phyloP scores from a whole-genome alignment of 2,888 invertebrate genomes.

The Smittia aterrima region DNA sequence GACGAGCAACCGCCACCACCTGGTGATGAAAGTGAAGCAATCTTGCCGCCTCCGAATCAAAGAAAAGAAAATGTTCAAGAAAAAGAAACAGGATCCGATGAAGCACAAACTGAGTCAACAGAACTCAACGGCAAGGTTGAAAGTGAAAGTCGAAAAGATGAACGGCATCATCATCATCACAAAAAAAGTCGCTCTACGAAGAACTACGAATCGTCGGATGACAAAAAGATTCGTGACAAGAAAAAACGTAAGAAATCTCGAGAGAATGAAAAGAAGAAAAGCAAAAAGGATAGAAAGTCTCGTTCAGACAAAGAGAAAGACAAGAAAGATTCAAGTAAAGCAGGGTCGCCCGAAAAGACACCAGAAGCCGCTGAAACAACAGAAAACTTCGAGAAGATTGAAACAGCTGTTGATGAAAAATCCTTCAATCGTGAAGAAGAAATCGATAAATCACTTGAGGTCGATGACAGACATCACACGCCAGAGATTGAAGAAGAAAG shows the following conservation, averaged over 20 bases:
- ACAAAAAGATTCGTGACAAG: constrained; percentile 52
- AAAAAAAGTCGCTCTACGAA: constrained; percentile 40
- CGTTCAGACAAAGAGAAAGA: constrained; percentile 42
- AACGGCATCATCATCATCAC: not conserved
- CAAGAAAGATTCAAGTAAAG: constrained; percentile 44
- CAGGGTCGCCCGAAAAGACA: constrained; percentile 42
- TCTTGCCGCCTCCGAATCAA: not conserved
- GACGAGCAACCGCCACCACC: constrained; percentile 59
- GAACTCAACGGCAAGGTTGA: constrained; percentile 42
- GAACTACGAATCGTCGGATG: constrained; percentile 45
- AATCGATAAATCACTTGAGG: constrained; percentile 27
- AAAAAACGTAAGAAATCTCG: constrained; percentile 60
- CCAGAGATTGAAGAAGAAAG: not conserved
- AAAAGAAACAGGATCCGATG: constrained; percentile 55
- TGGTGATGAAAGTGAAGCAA: constrained; percentile 56
- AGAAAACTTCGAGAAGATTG: not conserved
- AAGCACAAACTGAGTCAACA: constrained; percentile 52
- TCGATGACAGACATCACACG: not conserved
- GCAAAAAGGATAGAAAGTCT: constrained; percentile 55
- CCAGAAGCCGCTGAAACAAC: constrained; percentile 43
- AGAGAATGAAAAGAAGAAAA: constrained; percentile 57
- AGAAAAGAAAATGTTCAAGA: constrained; percentile 44
- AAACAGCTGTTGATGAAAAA: not conserved
- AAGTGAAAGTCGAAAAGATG: constrained; percentile 53
- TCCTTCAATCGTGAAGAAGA: not conserved